Evolutionary conservation across 2,113 vertebrate species (phyloP).

Genomic region (Diphyllodes magnificus): DNA sequence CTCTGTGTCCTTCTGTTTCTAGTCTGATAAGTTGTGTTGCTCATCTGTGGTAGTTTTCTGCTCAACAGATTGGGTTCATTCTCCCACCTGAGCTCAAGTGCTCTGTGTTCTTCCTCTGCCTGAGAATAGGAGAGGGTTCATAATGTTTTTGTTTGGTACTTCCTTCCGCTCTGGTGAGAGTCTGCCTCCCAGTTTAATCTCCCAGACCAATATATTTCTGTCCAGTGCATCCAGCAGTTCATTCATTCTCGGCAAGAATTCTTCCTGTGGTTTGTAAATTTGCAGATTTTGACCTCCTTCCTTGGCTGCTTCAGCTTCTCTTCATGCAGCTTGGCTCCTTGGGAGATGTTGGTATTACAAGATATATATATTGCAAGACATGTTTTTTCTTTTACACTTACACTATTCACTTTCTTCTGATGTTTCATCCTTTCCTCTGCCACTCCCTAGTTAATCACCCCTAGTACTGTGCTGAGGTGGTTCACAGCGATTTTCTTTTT

Average conservation of each 20-base stretch:
- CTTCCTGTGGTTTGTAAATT: neutral
- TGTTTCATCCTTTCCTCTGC: constrained; percentile 18
- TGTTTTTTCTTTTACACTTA: neutral
- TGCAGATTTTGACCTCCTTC: neutral
- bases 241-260: neutral
- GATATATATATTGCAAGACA: neutral
- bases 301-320: neutral
- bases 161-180: neutral
- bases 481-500: neutral
- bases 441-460: neutral
- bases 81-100: neutral
- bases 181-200: neutral
- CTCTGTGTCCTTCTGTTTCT: neutral
- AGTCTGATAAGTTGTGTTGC: neutral
- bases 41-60: neutral
- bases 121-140: neutral
- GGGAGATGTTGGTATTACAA: neutral
- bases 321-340: neutral
- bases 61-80: neutral
- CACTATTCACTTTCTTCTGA: neutral
- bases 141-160: neutral
- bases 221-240: neutral
- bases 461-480: neutral
- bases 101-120: neutral
- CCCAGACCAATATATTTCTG: neutral